A percentile compares a stretch with the other conserved stretches of the same genome.
phyloP scores from a whole-genome alignment of 2,113 vertebrate genomes.

The Larimichthys crocea region DNA sequence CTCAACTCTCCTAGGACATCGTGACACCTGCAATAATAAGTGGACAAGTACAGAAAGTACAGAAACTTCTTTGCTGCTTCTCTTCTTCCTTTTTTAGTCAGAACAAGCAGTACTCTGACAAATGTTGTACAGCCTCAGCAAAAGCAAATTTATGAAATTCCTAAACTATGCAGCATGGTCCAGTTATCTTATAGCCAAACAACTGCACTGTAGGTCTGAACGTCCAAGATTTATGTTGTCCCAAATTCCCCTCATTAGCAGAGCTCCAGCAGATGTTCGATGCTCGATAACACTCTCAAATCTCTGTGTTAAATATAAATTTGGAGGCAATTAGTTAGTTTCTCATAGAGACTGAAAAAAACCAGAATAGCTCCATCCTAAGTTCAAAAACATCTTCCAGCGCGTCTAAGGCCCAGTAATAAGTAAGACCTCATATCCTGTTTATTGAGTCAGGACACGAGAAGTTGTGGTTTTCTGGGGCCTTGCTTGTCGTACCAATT shows the following conservation, averaged over 20 bases:
- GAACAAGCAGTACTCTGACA: background rate
- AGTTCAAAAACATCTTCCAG: no score
- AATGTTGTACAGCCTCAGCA: constrained; percentile 4
- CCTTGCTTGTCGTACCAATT: background rate
- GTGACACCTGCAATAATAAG: constrained; percentile 23
- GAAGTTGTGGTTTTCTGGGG: background rate
- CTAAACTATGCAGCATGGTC: background rate
- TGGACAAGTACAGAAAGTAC: background rate
- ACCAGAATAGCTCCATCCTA: no score
- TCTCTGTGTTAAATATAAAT: no score
- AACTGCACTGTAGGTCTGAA: background rate
- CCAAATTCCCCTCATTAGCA: background rate
- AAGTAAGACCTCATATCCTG: no score
- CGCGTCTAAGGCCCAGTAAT: no score
- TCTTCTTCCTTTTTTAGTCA: constrained; percentile 14
- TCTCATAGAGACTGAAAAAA: no score
- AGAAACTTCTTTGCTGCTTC: background rate
- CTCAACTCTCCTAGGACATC: background rate
- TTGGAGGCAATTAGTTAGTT: no score
- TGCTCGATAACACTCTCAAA: no score
- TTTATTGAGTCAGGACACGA: background rate
- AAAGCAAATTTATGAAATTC: background rate
- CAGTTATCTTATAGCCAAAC: constrained; percentile 3
- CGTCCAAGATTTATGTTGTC: background rate
- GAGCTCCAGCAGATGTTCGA: background rate